Percentiles rank a stretch among this genome's conserved stretches.
phyloP scores from a whole-genome alignment of 2,888 invertebrate genomes.

The Lithophane socia region DNA sequence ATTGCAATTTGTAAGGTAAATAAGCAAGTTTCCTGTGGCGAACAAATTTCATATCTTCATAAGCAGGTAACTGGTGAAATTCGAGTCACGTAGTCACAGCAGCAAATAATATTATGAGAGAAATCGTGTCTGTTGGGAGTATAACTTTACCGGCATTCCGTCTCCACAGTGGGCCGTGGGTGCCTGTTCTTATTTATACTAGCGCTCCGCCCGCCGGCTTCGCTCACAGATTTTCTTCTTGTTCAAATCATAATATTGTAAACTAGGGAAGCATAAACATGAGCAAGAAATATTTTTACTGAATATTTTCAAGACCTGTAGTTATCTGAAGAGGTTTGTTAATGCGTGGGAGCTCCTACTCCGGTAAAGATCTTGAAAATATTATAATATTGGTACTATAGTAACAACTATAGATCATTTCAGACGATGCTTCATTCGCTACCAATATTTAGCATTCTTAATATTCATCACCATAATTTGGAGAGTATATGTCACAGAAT shows the following conservation, averaged over 20 bases:
- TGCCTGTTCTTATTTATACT: constrained; percentile 61
- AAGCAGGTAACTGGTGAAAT: constrained; percentile 79
- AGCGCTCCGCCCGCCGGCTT: constrained; percentile 43
- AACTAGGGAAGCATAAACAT: constrained; percentile 12
- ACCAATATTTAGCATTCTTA: neutral
- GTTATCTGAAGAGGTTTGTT: neutral
- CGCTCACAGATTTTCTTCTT: constrained; percentile 42
- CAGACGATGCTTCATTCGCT: neutral
- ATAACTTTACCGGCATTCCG: constrained; percentile 77
- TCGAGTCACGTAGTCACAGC: constrained; percentile 81
- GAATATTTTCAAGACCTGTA: constrained; percentile 11
- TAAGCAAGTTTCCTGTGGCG: constrained; percentile 80
- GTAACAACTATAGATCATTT: neutral
- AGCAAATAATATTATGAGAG: constrained; percentile 86
- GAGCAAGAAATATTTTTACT: constrained; percentile 7
- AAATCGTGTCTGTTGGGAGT: constrained; percentile 81
- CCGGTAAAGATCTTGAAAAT: neutral
- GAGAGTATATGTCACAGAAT: neutral
- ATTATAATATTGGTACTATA: neutral
- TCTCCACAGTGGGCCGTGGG: constrained; percentile 63
- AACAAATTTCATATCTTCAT: constrained; percentile 82
- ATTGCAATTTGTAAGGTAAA: constrained; percentile 80
- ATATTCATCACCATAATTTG: neutral
- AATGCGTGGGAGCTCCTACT: neutral
- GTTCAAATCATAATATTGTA: constrained; percentile 35